These are phyloP conservation scores for Platycheirus albimanus DNA, from an alignment of 2,888 invertebrate genomes.

Conservation along the genomic window DNA sequence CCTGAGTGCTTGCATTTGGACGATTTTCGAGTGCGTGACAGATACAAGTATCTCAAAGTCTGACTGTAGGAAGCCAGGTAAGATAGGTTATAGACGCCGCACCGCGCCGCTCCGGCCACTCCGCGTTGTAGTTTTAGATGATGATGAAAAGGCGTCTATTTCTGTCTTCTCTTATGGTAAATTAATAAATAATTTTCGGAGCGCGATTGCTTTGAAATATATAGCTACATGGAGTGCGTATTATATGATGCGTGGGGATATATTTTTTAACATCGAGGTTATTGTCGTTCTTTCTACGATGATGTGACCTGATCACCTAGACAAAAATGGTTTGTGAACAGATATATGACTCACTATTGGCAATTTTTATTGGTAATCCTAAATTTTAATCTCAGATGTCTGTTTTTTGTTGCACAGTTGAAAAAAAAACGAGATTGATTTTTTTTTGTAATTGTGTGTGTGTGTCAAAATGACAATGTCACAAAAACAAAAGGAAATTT, in stretches of 20 bases:
- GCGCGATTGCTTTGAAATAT: constrained; percentile 19
- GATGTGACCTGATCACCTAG: constrained; percentile 13
- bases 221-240: background rate
- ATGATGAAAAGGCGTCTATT: constrained; percentile 53
- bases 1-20: constrained; percentile 38
- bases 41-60: background rate
- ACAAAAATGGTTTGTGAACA: constrained; percentile 1
- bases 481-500: too few relatives aligned
- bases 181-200: constrained; percentile 19
- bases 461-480: too few relatives aligned
- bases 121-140: too few relatives aligned
- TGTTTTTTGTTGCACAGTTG: too few relatives aligned
- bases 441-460: too few relatives aligned
- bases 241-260: background rate
- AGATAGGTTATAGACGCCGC: constrained; percentile 28
- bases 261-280: background rate
- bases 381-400: too few relatives aligned
- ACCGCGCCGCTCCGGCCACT: too few relatives aligned
- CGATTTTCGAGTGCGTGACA: constrained; percentile 35
- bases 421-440: too few relatives aligned
- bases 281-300: background rate
- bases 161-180: constrained; percentile 38
- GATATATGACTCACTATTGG: too few relatives aligned
- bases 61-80: constrained; percentile 57
- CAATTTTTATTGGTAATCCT: too few relatives aligned